These are phyloP conservation scores for Cephus runcator DNA, from an alignment of 2,888 invertebrate species.

Conservation along the genomic window DNA sequence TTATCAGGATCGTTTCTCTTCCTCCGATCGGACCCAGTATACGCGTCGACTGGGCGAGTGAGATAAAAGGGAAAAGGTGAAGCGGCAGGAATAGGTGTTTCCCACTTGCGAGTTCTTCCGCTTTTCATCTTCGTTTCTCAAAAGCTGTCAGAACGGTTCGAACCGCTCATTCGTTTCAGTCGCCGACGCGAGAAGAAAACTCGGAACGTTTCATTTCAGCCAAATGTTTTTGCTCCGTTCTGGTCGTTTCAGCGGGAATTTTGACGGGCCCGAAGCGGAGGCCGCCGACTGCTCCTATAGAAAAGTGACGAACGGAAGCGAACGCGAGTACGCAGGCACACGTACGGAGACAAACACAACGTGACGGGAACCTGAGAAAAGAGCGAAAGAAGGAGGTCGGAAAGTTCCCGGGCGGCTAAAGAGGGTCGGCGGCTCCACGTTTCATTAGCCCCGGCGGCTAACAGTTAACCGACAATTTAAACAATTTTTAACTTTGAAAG, in stretches of 20 bases:
- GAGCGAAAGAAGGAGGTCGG: constrained; percentile 32
- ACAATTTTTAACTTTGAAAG: constrained; percentile 62
- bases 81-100: neutral
- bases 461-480: constrained; percentile 62
- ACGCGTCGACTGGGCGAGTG: neutral
- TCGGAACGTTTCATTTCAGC: constrained; percentile 32
- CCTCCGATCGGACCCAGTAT: neutral
- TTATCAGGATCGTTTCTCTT: neutral
- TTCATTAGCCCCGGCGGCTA: constrained; percentile 60
- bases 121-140: constrained; percentile 43
- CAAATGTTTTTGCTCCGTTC: constrained; percentile 28
- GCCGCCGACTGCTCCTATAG: neutral
- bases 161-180: constrained; percentile 44
- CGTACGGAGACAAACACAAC: neutral
- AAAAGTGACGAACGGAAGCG: neutral
- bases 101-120: constrained; percentile 21
- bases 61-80: neutral
- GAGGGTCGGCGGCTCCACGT: constrained; percentile 43
- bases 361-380: constrained; percentile 9
- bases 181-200: constrained; percentile 14
- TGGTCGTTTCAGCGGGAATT: neutral
- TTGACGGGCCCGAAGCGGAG: neutral
- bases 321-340: neutral
- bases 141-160: constrained; percentile 42
- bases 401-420: constrained; percentile 38